Evolutionary conservation across 2,888 invertebrate genomes (phyloP).

Genomic region (Lacanobia wlatinum): DNA sequence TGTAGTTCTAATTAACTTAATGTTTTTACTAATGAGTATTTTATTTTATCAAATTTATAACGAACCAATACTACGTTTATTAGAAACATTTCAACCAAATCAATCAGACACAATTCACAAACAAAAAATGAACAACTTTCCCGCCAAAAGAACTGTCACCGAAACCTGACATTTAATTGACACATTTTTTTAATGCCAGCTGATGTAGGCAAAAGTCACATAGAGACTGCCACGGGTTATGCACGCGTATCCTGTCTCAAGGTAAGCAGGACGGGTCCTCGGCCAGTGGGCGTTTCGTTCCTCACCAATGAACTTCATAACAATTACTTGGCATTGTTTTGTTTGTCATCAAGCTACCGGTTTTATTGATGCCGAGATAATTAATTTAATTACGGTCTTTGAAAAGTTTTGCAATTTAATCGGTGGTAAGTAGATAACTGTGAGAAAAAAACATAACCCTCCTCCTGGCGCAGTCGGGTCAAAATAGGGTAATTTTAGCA

Average conservation of each 20-base stretch:
- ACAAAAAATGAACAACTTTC: slow-evolving; percentile 13
- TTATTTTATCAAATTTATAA: background rate
- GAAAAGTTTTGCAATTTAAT: slow-evolving; percentile 46
- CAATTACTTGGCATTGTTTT: slow-evolving; percentile 77
- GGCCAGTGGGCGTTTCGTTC: slow-evolving; percentile 79
- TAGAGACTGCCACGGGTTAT: slow-evolving; percentile 72
- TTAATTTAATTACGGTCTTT: slow-evolving; percentile 59
- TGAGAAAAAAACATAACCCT: slow-evolving; percentile 6
- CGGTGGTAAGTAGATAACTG: background rate
- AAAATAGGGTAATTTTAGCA: background rate
- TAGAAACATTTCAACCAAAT: slow-evolving; percentile 8
- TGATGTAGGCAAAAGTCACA: slow-evolving; percentile 65
- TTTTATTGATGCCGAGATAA: slow-evolving; percentile 51
- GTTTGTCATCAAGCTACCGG: slow-evolving; percentile 70
- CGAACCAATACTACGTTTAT: background rate
- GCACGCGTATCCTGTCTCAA: slow-evolving; percentile 77
- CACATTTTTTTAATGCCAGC: slow-evolving; percentile 60
- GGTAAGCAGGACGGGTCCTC: slow-evolving; percentile 77
- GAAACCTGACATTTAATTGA: slow-evolving; percentile 24
- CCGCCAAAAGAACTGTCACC: slow-evolving; percentile 40
- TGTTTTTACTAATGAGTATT: slow-evolving; percentile 12
- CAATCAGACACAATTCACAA: background rate
- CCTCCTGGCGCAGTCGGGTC: too few relatives aligned
- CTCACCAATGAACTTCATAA: slow-evolving; percentile 77
- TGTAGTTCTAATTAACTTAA: slow-evolving; percentile 29